Conservation (phyloP, 2,888 invertebrate species). For the Nycteola revayana region DNA sequence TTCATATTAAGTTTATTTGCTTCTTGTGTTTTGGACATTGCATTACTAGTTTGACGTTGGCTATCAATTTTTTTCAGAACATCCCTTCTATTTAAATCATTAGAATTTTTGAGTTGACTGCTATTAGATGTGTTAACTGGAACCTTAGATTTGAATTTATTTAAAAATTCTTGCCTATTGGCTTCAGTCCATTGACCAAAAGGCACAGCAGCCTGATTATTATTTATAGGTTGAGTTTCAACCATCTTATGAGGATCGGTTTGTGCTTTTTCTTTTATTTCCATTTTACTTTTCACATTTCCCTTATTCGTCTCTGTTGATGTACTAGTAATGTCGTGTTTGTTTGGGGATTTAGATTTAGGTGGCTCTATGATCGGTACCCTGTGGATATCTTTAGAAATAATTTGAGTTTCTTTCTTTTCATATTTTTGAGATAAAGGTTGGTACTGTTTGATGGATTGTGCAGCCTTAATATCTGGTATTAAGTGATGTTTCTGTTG, state of each 20-base stretch:
- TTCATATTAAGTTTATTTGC: constrained; percentile 46
- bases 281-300: constrained; percentile 13
- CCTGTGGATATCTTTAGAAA: constrained; percentile 3
- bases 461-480: too few species aligned
- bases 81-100: constrained; percentile 72
- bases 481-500: too few species aligned
- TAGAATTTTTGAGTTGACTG: constrained; percentile 70
- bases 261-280: constrained; percentile 1
- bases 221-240: constrained; percentile 47
- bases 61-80: constrained; percentile 71
- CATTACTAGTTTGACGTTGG: constrained; percentile 58
- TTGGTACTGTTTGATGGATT: not conserved
- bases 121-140: constrained; percentile 52
- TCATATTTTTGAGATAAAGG: too few species aligned
- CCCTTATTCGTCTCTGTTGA: constrained; percentile 10
- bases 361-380: constrained; percentile 19
- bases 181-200: constrained; percentile 76
- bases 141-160: constrained; percentile 65
- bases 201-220: constrained; percentile 63
- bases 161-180: constrained; percentile 69
- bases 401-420: not conserved
- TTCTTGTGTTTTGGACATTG: constrained; percentile 53
- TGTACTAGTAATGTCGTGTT: constrained; percentile 18
- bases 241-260: constrained; percentile 11
- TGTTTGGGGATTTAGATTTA: constrained; percentile 13